Conservation (phyloP, 2,797 vertebrate genomes). For the Xiphophorus birchmanni region DNA sequence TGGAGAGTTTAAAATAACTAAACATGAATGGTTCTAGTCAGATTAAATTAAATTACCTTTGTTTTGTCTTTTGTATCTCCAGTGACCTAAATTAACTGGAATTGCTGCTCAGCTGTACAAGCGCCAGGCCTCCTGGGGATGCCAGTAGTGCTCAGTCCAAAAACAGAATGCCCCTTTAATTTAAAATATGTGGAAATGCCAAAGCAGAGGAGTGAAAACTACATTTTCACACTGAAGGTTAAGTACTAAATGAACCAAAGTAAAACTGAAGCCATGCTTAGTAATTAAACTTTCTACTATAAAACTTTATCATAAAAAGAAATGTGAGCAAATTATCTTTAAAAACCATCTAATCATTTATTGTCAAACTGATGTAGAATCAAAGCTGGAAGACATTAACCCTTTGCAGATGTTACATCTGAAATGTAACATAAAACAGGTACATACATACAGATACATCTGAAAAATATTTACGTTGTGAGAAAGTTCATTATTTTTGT, state of each 20-base stretch:
- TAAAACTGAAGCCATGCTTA: not conserved
- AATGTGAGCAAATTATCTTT: not conserved
- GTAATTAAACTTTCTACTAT: not conserved
- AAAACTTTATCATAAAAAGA: not conserved
- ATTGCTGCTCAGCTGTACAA: conserved; percentile 1
- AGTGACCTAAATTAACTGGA: conserved; percentile 28
- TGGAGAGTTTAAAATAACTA: not conserved
- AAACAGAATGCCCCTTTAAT: not conserved
- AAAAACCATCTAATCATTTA: not conserved
- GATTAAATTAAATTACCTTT: conserved; percentile 10
- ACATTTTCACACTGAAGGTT: not conserved
- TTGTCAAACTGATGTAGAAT: not conserved
- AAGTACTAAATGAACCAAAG: not conserved
- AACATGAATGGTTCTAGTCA: conserved; percentile 16
- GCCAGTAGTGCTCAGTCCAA: conserved; percentile 3
- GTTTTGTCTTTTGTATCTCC: conserved; percentile 13
- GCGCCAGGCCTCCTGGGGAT: conserved; percentile 3
- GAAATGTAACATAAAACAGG: not conserved
- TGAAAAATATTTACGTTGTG: not conserved
- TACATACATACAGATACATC: not conserved
- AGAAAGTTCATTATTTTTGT: not conserved
- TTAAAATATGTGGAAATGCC: conserved; percentile 1
- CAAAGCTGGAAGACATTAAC: not conserved
- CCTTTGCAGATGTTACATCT: not conserved
- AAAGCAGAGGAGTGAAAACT: not conserved